A percentile compares a stretch with the other conserved stretches of the same genome.
Evolutionary conservation across 2,797 vertebrate genomes (phyloP).

Genomic region (Eupleurogrammus muticus): DNA sequence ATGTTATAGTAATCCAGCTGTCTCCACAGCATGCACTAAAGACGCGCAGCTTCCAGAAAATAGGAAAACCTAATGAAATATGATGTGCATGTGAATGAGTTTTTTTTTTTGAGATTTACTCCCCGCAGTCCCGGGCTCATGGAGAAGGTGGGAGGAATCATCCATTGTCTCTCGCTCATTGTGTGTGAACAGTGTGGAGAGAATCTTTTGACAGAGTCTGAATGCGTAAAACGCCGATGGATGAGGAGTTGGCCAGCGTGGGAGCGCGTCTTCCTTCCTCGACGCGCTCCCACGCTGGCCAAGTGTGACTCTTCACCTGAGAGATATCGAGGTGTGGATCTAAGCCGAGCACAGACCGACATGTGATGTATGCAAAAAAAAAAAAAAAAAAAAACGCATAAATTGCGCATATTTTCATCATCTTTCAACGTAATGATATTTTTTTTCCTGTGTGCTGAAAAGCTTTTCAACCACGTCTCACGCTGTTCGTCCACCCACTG

Average conservation of each 20-base stretch:
- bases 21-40: constrained; percentile 21
- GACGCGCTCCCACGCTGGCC: constrained; percentile 28
- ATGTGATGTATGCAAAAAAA: constrained; percentile 35
- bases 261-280: constrained; percentile 52
- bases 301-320: constrained; percentile 20
- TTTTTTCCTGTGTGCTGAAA: not conserved
- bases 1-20: constrained; percentile 60
- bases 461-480: not conserved
- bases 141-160: constrained; percentile 56
- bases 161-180: constrained; percentile 46
- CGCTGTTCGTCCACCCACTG: not conserved
- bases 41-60: constrained; percentile 34
- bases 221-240: constrained; percentile 24
- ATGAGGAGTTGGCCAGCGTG: constrained; percentile 31
- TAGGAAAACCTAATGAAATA: constrained; percentile 46
- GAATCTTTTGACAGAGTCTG: constrained; percentile 45
- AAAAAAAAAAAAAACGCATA: too few species aligned
- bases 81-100: constrained; percentile 30
- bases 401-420: not conserved
- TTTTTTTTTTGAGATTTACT: constrained; percentile 46
- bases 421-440: not conserved
- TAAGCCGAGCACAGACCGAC: constrained; percentile 27
- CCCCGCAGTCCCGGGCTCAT: constrained; percentile 2
- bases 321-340: constrained; percentile 27
- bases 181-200: constrained; percentile 11